Base-by-base conservation (phyloP, 2,888 invertebrate genomes). In the Temnothorax rugatulus region DNA sequence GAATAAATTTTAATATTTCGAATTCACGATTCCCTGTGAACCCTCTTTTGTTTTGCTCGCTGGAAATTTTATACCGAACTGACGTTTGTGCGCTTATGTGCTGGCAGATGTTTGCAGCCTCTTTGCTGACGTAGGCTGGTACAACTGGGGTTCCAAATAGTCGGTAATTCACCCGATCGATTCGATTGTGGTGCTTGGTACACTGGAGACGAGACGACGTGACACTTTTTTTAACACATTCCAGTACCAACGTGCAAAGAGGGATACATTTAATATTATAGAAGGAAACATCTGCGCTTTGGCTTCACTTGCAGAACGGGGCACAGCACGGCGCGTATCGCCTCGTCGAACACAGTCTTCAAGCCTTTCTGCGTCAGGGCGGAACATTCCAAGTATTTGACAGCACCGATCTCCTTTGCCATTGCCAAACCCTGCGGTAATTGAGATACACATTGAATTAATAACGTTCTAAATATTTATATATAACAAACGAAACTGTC, bases 291-390 rank as follows among this genome's bases (percentile, higher is more conserved):
- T 95, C 96, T 97, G 96, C 97, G 97, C 95, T 97, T 97, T 92
- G 97, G 97, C 95, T 98, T 99, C 91, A 97, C 97, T 95, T 98
- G 98, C 94, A 98, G 97, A 93, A 98, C 98, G 88, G 99, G 99
- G 96, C 99, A 99, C 85, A 99, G 97, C 90, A 99, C 99, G 81
- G 99, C 99, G 93, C 99, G 97, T 95, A 99, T 99, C 89, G 99
- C 99, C 96, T 99, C 99, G 95, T 99, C 99, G 95, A 99, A 99
- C 91, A 99, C 99, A 86, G 98, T 99, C 96, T 99, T 99, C 91
- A 99, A 96, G 76, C 99, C 99, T 96, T 99, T 99, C 96, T 99
- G 99, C 93, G 99, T 99, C 89, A 99, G 96, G 92, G 99, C 99
- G 29, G 99, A 99, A 95, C 99, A 99, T 95, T 99, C 99, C 93